Percentiles rank a stretch among this genome's conserved stretches.
phyloP scores from a whole-genome alignment of 2,888 invertebrate genomes.

The Prostheceraeus crozeri region DNA sequence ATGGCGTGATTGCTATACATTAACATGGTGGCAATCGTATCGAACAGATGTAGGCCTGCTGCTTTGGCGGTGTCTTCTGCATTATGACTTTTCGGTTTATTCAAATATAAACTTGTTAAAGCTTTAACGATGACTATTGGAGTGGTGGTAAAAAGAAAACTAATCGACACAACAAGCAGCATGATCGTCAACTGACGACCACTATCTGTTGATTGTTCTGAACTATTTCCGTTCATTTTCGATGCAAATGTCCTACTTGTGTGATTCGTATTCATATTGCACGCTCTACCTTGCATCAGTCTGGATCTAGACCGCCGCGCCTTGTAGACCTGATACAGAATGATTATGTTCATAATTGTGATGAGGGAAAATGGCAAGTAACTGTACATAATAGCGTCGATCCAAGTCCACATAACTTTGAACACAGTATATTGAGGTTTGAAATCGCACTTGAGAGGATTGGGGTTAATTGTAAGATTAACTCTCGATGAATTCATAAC shows the following conservation, averaged over 20 bases:
- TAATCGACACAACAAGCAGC: conserved; percentile 32
- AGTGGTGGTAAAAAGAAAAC: conserved; percentile 35
- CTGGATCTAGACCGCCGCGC: conserved; percentile 12
- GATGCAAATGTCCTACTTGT: not conserved
- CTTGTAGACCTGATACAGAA: conserved; percentile 27
- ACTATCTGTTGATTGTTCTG: not conserved
- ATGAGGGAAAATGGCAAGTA: conserved; percentile 30
- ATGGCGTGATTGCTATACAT: conserved; percentile 38
- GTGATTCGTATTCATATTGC: not conserved
- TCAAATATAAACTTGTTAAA: not conserved
- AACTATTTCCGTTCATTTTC: not conserved
- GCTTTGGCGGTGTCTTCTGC: not conserved
- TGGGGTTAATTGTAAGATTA: not conserved
- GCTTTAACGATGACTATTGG: conserved; percentile 37
- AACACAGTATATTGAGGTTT: conserved; percentile 19
- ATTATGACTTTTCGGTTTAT: not conserved
- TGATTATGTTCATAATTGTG: conserved; percentile 26
- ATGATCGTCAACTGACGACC: conserved; percentile 36
- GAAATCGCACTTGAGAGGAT: conserved; percentile 16
- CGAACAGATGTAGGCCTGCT: conserved; percentile 27
- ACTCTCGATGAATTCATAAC: not conserved
- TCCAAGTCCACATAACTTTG: conserved; percentile 21
- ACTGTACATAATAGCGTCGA: conserved; percentile 33
- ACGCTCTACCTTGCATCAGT: not conserved
- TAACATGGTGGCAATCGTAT: conserved; percentile 32